A percentile compares a stretch with the other conserved stretches of the same genome.
phyloP scores from a whole-genome alignment of 2,797 vertebrate genomes.

The Anguilla pacifica region DNA sequence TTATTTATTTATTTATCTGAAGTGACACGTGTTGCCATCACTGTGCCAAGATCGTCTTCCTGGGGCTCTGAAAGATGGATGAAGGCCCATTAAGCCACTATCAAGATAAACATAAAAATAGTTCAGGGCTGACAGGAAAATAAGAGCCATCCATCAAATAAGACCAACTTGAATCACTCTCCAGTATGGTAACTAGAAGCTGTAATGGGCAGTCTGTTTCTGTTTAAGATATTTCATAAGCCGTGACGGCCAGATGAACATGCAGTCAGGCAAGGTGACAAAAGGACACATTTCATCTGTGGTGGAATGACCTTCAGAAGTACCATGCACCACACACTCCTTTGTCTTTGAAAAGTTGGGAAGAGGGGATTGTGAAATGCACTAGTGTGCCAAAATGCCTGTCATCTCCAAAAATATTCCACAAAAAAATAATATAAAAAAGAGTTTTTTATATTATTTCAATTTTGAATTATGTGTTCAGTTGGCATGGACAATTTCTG shows the following conservation, averaged over 20 bases:
- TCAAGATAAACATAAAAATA: constrained; percentile 10
- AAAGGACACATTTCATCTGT: not conserved
- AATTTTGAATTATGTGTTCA: too few relatives aligned
- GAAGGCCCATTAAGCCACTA: not conserved
- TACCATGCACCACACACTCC: not conserved
- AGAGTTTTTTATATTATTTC: too few relatives aligned
- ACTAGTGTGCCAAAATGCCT: not conserved
- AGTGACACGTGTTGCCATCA: not conserved
- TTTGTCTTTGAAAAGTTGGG: constrained; percentile 1
- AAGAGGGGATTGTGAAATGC: not conserved
- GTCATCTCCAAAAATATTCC: not conserved
- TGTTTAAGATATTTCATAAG: not conserved
- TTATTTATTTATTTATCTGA: not conserved
- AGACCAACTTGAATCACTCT: not conserved
- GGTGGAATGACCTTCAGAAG: not conserved
- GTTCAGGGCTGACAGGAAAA: not conserved
- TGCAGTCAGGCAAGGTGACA: not conserved
- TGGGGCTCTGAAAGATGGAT: not conserved
- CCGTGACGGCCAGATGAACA: not conserved
- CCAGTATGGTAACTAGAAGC: not conserved
- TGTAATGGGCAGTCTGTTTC: not conserved
- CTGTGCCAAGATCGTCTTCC: not conserved
- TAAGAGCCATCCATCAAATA: not conserved
- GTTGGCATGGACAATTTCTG: too few relatives aligned
- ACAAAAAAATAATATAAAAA: too few relatives aligned